Conservation (phyloP, 2,888 invertebrate genomes). For the Shargacucullia verbasci region DNA sequence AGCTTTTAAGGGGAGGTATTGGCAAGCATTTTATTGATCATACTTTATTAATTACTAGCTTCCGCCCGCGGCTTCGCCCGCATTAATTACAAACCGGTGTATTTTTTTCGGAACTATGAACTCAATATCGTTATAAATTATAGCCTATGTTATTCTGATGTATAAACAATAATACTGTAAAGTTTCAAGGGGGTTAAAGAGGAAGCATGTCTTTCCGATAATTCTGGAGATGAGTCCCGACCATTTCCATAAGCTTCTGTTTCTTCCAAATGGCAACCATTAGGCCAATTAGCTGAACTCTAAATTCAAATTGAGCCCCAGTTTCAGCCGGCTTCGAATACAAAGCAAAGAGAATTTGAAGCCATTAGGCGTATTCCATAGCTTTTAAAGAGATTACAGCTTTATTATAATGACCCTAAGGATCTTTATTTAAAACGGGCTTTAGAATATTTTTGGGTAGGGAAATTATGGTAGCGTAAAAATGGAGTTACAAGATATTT, state of each 20-base stretch:
- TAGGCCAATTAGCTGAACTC: conserved; percentile 15
- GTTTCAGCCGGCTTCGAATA: conserved; percentile 9
- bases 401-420: conserved; percentile 13
- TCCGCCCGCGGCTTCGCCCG: too few relatives aligned
- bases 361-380: conserved; percentile 23
- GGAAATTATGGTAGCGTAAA: conserved; percentile 11
- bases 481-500: conserved; percentile 3
- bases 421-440: conserved; percentile 5
- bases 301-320: conserved; percentile 24
- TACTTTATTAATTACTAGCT: too few relatives aligned
- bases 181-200: too few relatives aligned
- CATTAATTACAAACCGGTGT: too few relatives aligned
- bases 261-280: conserved; percentile 12
- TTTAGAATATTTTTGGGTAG: conserved; percentile 5
- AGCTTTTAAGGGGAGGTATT: too few relatives aligned
- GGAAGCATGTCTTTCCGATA: too few relatives aligned
- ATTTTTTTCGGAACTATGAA: too few relatives aligned
- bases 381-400: conserved; percentile 40
- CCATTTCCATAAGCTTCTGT: conserved; percentile 18
- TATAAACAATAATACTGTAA: too few relatives aligned
- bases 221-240: not conserved
- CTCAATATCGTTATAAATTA: too few relatives aligned
- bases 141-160: too few relatives aligned
- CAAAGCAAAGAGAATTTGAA: conserved; percentile 7
- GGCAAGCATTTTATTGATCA: too few relatives aligned